Percentiles rank a stretch among this genome's conserved stretches.
Evolutionary conservation across 1,140 invertebrate genomes (phyloP).

Genomic region (Pseudomyrmex gracilis): DNA sequence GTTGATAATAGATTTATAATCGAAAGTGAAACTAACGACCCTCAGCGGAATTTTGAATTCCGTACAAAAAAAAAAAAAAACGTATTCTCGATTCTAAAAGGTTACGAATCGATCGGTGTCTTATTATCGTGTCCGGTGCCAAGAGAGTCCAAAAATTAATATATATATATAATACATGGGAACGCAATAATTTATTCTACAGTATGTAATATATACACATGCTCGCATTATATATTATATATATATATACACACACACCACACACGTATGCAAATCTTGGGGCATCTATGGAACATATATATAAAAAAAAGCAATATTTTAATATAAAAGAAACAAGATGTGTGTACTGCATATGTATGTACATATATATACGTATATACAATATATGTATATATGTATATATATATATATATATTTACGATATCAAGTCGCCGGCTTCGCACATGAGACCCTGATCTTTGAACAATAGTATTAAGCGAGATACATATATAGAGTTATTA

Average conservation of each 20-base stretch:
- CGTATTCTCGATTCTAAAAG: slow-evolving; percentile 21
- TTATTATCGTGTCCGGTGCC: slow-evolving; percentile 44
- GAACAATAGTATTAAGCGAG: slow-evolving; percentile 57
- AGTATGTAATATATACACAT: slow-evolving; percentile 34
- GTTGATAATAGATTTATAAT: not conserved
- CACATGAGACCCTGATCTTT: slow-evolving; percentile 19
- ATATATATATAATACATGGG: not conserved
- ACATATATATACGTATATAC: not conserved
- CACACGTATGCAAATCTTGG: slow-evolving; percentile 65
- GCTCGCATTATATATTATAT: slow-evolving; percentile 63
- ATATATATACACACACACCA: not conserved
- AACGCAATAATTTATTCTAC: slow-evolving; percentile 60
- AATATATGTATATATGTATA: too few species aligned
- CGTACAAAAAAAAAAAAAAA: not conserved
- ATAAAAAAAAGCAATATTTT: slow-evolving; percentile 77
- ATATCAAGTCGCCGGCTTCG: slow-evolving; percentile 31
- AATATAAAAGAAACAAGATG: slow-evolving; percentile 67
- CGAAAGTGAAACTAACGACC: slow-evolving; percentile 3
- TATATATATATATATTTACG: slow-evolving; percentile 48
- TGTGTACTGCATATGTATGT: slow-evolving; percentile 68
- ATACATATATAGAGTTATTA: slow-evolving; percentile 43
- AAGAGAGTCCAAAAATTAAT: slow-evolving; percentile 9
- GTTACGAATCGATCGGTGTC: slow-evolving; percentile 29
- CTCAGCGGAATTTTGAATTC: slow-evolving; percentile 6
- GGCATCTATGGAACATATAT: slow-evolving; percentile 72